Conservation (phyloP, 2,888 invertebrate genomes). For the Himalopsyche anomala region DNA sequence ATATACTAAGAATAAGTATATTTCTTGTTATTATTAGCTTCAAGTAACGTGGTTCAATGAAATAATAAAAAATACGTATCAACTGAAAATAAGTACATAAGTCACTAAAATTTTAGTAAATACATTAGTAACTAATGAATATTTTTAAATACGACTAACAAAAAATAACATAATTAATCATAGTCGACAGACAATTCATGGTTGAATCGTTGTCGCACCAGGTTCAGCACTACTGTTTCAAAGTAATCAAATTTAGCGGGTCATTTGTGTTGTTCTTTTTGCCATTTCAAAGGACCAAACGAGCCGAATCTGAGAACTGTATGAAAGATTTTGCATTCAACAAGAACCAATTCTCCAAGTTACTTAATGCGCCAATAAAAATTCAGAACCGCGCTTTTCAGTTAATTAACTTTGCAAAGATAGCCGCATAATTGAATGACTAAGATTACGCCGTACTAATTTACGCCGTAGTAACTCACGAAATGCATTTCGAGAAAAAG, state of each 20-base stretch:
- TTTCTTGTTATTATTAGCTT: too few species aligned
- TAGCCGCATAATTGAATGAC: conserved; percentile 53
- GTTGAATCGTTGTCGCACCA: too few species aligned
- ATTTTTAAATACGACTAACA: too few species aligned
- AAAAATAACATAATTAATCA: too few species aligned
- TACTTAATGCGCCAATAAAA: conserved; percentile 65
- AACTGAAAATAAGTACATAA: too few species aligned
- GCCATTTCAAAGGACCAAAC: conserved; percentile 7
- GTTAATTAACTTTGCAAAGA: conserved; percentile 60
- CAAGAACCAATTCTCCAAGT: conserved; percentile 51
- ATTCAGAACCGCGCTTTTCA: conserved; percentile 63
- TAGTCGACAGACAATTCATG: too few species aligned
- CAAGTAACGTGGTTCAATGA: too few species aligned
- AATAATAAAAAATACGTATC: too few species aligned
- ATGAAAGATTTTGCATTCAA: conserved; percentile 37
- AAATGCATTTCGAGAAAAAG: conserved; percentile 46
- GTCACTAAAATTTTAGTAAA: too few species aligned
- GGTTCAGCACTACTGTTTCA: conserved; percentile 16
- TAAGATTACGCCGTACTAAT: conserved; percentile 56
- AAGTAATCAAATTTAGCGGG: conserved; percentile 32
- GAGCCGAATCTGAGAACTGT: conserved; percentile 15
- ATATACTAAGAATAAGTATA: too few species aligned
- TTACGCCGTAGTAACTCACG: conserved; percentile 60
- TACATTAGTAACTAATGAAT: too few species aligned
- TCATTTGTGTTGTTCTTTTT: conserved; percentile 36